Percentiles rank a stretch among this genome's conserved stretches.
These are phyloP conservation scores for Baronia brevicornis DNA, from an alignment of 2,888 invertebrate species.

Conservation along the genomic window DNA sequence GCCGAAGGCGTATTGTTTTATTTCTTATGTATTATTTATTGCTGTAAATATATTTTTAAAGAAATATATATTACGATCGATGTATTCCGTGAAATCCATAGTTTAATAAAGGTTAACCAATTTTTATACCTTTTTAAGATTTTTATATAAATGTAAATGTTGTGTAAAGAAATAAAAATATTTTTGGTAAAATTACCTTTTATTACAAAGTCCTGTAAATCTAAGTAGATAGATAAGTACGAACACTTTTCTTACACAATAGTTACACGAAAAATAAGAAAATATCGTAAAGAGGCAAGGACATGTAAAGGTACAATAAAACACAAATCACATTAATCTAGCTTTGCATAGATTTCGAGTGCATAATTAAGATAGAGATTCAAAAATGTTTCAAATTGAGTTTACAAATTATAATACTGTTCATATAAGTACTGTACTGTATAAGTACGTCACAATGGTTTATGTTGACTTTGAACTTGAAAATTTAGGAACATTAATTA, in stretches of 20 bases:
- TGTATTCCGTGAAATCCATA: too few species aligned
- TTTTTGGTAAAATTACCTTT: slow-evolving; percentile 12
- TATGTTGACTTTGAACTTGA: background rate
- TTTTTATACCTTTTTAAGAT: too few species aligned
- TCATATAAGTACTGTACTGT: too few species aligned
- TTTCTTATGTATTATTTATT: too few species aligned
- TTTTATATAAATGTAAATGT: background rate
- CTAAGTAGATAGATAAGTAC: slow-evolving; percentile 23
- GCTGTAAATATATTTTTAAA: too few species aligned
- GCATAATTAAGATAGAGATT: slow-evolving; percentile 5
- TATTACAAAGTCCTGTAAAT: slow-evolving; percentile 22
- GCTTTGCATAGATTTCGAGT: slow-evolving; percentile 6
- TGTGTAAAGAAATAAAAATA: slow-evolving; percentile 6
- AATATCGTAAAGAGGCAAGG: slow-evolving; percentile 1
- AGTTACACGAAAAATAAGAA: slow-evolving; percentile 17
- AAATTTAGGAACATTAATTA: background rate
- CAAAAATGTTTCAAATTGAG: slow-evolving; percentile 6
- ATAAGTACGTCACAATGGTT: slow-evolving; percentile 9
- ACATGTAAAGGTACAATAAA: slow-evolving; percentile 10
- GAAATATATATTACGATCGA: too few species aligned
- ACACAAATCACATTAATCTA: slow-evolving; percentile 6
- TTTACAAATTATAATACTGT: too few species aligned
- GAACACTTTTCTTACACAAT: slow-evolving; percentile 28
- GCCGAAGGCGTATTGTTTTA: too few species aligned
- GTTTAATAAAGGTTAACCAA: too few species aligned